Percentiles rank a stretch among this genome's conserved stretches.
These are phyloP conservation scores for Nerophis ophidion DNA, from an alignment of 2,113 vertebrate species.

Conservation along the genomic window DNA sequence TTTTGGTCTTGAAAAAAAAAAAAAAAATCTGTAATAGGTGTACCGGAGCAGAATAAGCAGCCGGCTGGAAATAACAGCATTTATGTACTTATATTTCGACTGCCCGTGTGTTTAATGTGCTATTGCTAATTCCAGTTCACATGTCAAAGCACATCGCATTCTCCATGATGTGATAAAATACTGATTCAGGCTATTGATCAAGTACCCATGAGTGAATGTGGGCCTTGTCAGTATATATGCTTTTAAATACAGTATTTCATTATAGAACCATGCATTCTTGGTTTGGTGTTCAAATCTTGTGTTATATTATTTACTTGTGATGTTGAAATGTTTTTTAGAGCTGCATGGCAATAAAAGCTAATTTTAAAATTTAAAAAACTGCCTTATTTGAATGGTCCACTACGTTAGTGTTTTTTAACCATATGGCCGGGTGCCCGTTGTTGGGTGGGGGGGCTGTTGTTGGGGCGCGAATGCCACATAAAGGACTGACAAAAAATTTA, in stretches of 20 bases:
- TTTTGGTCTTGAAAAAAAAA: neutral
- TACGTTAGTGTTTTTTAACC: too few relatives aligned
- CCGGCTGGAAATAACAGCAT: constrained; percentile 4
- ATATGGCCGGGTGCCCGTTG: too few relatives aligned
- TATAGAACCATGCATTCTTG: constrained; percentile 7
- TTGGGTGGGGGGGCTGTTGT: too few relatives aligned
- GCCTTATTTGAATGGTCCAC: too few relatives aligned
- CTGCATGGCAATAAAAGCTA: too few relatives aligned
- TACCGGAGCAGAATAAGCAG: neutral
- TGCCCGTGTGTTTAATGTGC: neutral
- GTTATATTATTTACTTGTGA: too few relatives aligned
- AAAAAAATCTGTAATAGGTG: neutral
- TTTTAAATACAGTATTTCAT: constrained; percentile 17
- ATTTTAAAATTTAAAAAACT: too few relatives aligned
- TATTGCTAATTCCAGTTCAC: constrained; percentile 8
- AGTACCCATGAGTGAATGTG: constrained; percentile 14
- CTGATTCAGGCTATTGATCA: constrained; percentile 17
- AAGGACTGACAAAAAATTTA: too few relatives aligned
- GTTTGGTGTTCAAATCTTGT: too few relatives aligned
- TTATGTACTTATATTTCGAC: neutral
- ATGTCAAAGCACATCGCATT: neutral
- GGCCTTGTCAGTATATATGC: constrained; percentile 12
- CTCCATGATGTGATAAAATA: constrained; percentile 15
- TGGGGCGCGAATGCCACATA: too few relatives aligned
- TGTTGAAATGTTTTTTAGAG: too few relatives aligned